Evolutionary conservation across 2,113 vertebrate species (phyloP), one percentile per base, ranked within the genome.

Genomic region (Melanostigma gelatinosum): DNA sequence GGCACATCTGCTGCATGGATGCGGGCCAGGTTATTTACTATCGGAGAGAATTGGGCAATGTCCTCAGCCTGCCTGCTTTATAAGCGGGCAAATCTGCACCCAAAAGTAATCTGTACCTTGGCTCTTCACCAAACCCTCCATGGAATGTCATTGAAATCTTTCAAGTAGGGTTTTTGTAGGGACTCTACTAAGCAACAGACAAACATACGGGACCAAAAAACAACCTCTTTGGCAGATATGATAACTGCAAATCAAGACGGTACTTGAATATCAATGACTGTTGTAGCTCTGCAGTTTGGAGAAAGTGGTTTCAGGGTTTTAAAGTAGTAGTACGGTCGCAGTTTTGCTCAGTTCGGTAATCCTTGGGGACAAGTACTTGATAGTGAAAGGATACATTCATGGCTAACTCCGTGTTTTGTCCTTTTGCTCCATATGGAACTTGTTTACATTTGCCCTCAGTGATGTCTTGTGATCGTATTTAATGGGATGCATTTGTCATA

Each of bases 91-190:
- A 62, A 72, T 67, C 32, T 86, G 24, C 42, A 36, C 32, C 54
- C 6, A 48, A 54, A 24, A 72, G 46, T 63, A 72, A 46, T 79
- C 36, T 66, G 36, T 82, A 52, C 75, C 65, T 24, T 68, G 44
- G 48, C 42, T 8, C 11, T 36, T 60, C 15, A 46, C 50, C 65
- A 55, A 86, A 79, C 42, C 70, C 66, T 50, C 38, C 18, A 40
- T 40, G 36, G 22, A 62, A 9, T 13, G 11, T 48, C 72, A 40
- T n/a, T 36, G 29, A 72, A 24, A 67, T 66, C n/a, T 12, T 52
- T 55, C 46, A 24, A 32, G 27, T 13, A 46, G 42, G 42, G 10
- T 20, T 48, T 79, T 16, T 62, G 75, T 12, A 65, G 2, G 27
- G 29, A 71, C 52, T 61, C 34, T 75, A 15, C 46, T 46, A 24